Evolutionary conservation across 2,888 invertebrate genomes (phyloP), one percentile per base, ranked within the genome.

Genomic region (Herminia tarsipennalis): DNA sequence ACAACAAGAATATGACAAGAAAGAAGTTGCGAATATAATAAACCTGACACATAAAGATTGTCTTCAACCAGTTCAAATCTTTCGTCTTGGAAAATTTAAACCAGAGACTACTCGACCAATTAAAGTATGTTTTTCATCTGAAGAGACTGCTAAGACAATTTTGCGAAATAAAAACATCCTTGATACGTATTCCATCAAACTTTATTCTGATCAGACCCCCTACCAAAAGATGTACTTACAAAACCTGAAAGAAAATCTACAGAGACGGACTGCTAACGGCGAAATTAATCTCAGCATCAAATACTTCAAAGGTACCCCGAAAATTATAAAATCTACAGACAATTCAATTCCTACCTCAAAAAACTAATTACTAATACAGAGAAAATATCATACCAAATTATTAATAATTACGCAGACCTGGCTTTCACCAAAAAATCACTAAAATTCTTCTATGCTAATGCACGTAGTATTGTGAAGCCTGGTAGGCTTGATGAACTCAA

Each of bases 181-280:
- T 22, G 3, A 21, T 21, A n/a, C 29, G 6, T 16, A 30, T 3
- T 16, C 10, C 20, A 30, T 39, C 6, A 39, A 39, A 30, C 14
- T 39, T 22, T 39, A 16, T 10, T 30, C 30, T 10, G 30, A 39
- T 22, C 30, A 37, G 18, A 37, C 37, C 6, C 28, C 37, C 12
- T 27, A 37, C 5, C 37, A 37, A 18, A 17, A 28, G 8, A 22
- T 18, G 8, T 38, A 38, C 22, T n/a, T 38, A 21, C 29, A 38
- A 38, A 24, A 30, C n/a, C n/a, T n/a, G n/a, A n/a, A n/a, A n/a
- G 17, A 24, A 24, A 22, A 39, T 10, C 22, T 32, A n/a, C 16
- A 30, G 22, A 21, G 5, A 24, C 16, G 17, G 2, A 17, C 9
- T 3, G n/a, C n/a, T n/a, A n/a, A n/a, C n/a, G n/a, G n/a, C n/a